Evolutionary conservation across 2,888 invertebrate species (phyloP), one percentile per base, ranked within the genome.

Genomic region (Hirtodrosophila histrioides): DNA sequence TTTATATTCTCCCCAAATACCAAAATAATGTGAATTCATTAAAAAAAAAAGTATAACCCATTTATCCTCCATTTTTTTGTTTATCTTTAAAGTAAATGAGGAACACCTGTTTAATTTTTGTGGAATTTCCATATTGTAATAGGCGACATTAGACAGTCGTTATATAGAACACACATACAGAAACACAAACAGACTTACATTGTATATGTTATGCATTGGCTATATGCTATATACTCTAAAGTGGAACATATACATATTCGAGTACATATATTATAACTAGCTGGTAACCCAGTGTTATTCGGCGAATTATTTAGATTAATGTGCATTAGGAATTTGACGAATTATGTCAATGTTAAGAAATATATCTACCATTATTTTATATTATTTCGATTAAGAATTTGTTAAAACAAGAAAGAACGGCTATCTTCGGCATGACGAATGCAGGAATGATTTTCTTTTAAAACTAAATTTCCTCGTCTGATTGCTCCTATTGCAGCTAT

Each of bases 11-110:
- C 78, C 78, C 72, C 50, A 41, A 55, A 68, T 67, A 72, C 73
- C 62, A 71, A 48, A 41, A 37, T 60, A 45, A 65, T 49, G 12
- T 43, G 62, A 68, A 49, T 57, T 43, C 45, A 37, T 40, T 45
- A 17, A 17, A 17, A 17, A 17, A 2, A 51, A 27, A 33, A 17
- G 1, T 3, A 31, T 4, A 46, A 37, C 24, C 17, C 1, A 1
- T 29, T 31, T 48, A 17, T 41, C 61, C 49, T 31, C 33, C 11
- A 8, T 66, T 71, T 71, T 61, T 77, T 45, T 68, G 55, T 63
- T 73, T 84, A 78, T 65, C 24, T 63, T 70, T 61, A 75, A 73
- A 69, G 65, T 67, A 60, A 67, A 84, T 86, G 72, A 72, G 80
- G 57, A 79, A 55, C 49, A 56, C 63, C 69, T 75, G 75, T 82